These are phyloP conservation scores for Pteromalus puparum DNA, from an alignment of 1,140 invertebrate genomes.

Conservation along the genomic window DNA sequence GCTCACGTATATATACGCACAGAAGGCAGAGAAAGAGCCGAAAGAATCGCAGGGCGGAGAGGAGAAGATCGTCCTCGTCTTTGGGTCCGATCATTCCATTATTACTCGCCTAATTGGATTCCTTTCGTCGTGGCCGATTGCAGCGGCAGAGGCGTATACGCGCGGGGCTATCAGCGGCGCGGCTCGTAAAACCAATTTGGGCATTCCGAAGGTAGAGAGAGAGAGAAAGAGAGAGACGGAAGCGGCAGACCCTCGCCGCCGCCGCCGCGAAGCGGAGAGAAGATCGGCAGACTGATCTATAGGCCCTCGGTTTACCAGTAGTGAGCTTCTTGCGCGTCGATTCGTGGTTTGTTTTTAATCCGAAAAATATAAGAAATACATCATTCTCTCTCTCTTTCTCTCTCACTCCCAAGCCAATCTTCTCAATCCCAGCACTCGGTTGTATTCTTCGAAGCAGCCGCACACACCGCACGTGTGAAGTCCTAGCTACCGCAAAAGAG, in stretches of 20 bases:
- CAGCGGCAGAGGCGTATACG: constrained; percentile 7
- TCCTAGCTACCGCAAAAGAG: too few species aligned
- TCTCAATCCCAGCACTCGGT: too few species aligned
- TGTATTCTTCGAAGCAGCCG: too few species aligned
- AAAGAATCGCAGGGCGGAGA: constrained; percentile 39
- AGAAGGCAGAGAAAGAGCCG: not conserved
- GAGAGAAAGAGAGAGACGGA: constrained; percentile 36
- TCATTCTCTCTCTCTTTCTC: not conserved
- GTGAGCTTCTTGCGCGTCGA: not conserved
- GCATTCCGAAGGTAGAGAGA: constrained; percentile 55
- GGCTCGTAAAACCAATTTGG: constrained; percentile 64
- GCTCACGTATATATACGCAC: not conserved
- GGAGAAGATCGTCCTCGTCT: not conserved
- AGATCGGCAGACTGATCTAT: constrained; percentile 45
- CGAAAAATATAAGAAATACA: not conserved
- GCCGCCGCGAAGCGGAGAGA: not conserved
- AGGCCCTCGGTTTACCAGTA: not conserved
- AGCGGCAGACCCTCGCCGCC: constrained; percentile 11
- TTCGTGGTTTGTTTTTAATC: not conserved
- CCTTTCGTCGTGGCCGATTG: constrained; percentile 57
- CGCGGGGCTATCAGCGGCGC: constrained; percentile 42
- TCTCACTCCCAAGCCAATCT: too few species aligned
- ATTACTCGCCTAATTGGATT: constrained; percentile 66
- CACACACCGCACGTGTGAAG: too few species aligned
- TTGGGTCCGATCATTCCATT: constrained; percentile 56